A percentile compares a stretch with the other conserved stretches of the same genome.
Evolutionary conservation across 2,797 vertebrate genomes (phyloP).

Genomic region (Rhadinocentrus ornatus): DNA sequence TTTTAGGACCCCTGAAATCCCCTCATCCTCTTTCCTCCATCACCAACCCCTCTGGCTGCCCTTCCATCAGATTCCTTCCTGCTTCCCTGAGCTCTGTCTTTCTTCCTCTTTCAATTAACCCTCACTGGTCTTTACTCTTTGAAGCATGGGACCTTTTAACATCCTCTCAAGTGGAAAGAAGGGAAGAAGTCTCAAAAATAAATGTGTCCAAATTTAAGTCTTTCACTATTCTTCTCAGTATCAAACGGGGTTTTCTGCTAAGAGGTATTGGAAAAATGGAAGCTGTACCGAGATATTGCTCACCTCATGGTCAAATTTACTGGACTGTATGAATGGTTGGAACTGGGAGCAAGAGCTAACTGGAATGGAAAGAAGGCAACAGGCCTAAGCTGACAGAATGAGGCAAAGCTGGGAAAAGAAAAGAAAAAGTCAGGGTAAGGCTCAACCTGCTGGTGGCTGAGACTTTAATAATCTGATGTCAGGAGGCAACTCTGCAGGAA

Average conservation of each 20-base stretch:
- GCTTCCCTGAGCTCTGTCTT: conserved; percentile 1
- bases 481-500: background rate
- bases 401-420: background rate
- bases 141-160: conserved; percentile 21
- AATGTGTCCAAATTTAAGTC: conserved; percentile 23
- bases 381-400: conserved; percentile 26
- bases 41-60: background rate
- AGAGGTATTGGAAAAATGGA: background rate
- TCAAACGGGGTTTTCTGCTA: conserved; percentile 10
- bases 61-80: background rate
- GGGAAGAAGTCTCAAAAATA: conserved; percentile 2
- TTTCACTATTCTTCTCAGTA: background rate
- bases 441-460: background rate
- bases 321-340: background rate
- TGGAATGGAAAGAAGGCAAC: background rate
- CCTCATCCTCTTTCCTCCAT: background rate
- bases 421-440: background rate
- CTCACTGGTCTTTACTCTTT: conserved; percentile 34
- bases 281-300: background rate
- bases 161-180: background rate
- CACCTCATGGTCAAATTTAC: conserved; percentile 5
- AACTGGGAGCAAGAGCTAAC: background rate
- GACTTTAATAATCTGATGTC: conserved; percentile 3
- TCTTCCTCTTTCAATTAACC: conserved; percentile 10
- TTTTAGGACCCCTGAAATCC: background rate